These are phyloP conservation scores for Aradophagus sp. DNA, from an alignment of 1,140 invertebrate species.

Conservation along the genomic window DNA sequence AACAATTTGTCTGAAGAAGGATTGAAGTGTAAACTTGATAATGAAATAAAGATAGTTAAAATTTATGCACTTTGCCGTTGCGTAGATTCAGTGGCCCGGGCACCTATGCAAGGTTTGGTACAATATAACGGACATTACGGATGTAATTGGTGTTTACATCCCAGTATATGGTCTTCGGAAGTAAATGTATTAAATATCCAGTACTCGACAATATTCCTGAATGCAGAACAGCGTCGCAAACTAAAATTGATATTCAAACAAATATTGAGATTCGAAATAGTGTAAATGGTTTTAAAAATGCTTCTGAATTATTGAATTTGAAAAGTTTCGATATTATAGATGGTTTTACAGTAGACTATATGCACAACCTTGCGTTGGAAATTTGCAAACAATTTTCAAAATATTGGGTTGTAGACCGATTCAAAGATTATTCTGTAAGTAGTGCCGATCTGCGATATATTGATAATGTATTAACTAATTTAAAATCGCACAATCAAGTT, in stretches of 20 bases:
- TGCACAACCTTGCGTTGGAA: conserved; percentile 2
- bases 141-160: not conserved
- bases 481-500: not conserved
- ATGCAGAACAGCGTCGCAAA: not conserved
- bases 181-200: conserved; percentile 5
- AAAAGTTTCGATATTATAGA: conserved; percentile 3
- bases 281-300: conserved; percentile 4
- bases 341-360: conserved; percentile 5
- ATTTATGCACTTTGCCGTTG: conserved; percentile 1
- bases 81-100: not conserved
- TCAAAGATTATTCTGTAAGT: no score
- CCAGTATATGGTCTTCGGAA: not conserved
- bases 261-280: not conserved
- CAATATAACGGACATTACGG: conserved; percentile 1
- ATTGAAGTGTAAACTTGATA: not conserved
- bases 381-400: conserved; percentile 2
- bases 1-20: not conserved
- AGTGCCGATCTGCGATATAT: no score
- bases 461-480: no score
- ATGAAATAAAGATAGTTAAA: not conserved
- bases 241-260: not conserved
- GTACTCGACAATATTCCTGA: not conserved
- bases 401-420: not conserved
- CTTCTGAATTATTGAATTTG: not conserved
- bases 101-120: not conserved